Base-by-base conservation (phyloP, 2,888 invertebrate genomes). In the Tetanocera ferruginea region DNA sequence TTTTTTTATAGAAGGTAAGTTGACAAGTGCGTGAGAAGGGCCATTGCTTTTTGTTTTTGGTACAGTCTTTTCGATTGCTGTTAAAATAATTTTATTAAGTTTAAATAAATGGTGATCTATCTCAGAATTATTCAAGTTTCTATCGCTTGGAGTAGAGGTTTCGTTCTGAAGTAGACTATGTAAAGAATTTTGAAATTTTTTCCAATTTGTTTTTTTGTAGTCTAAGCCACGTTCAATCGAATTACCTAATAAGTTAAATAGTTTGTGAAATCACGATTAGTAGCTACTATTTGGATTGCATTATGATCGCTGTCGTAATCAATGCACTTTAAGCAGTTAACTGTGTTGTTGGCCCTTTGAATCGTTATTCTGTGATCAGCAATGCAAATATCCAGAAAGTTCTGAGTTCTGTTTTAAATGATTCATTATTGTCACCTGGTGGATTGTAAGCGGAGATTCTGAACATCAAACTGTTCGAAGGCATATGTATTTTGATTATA, bases 391-490 rank as follows among this genome's bases (percentile, higher is more conserved):
- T 57, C 57, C 25, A 57, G 14, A 57, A 23, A 57, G 4, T 14
- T 25, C 19, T 17, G 5, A 52, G 17, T 6, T 70, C 70, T 23
- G n/a, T 70, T 11, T 70, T 70, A 1, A 70, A 14, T n/a, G 9
- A 3, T 17, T 9, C 19, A 71, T 55, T 71, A 52, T 71, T 71
- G 34, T 71, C 31, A 11, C 71, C 71, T 23, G 71, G n/a, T 31
- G 71, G 71, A 28, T 55, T 55, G 34, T 71, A 71, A n/a, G n/a
- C n/a, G n/a, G n/a, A n/a, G n/a, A n/a, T n/a, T n/a, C n/a, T n/a
- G n/a, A n/a, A n/a, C n/a, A n/a, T n/a, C n/a, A n/a, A n/a, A n/a
- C n/a, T n/a, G n/a, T n/a, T n/a, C n/a, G n/a, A n/a, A n/a, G n/a
- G n/a, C n/a, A n/a, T n/a, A n/a, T n/a, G n/a, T n/a, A n/a, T n/a